Evolutionary conservation across 2,797 vertebrate genomes (phyloP), one percentile per base, ranked within the genome.

Genomic region (Aldrovandia affinis): DNA sequence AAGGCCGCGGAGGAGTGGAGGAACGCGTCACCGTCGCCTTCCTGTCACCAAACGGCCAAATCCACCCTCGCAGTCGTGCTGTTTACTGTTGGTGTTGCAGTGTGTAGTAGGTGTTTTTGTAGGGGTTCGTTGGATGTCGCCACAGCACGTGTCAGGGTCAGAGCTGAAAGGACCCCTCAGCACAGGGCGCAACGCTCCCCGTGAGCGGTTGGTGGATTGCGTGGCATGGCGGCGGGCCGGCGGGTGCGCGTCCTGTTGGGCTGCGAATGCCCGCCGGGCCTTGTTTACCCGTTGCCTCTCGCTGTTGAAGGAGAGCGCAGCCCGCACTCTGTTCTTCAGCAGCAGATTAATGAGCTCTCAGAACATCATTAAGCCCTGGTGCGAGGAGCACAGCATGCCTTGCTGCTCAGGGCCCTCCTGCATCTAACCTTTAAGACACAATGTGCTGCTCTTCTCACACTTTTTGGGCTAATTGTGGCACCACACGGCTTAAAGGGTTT

Each of bases 371-470:
- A 55, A 80, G 28, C n/a, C 30, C 52, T 12, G 4, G 9, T n/a
- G 33, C 50, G 52, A 80, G 18, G 36, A 80, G 52, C 79, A 59
- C 33, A 33, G n/a, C 54, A 57, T 20, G 14, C 52, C 2, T n/a
- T 30, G 30, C 50, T 55, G 52, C 30, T 52, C 28, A 33, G 28
- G 54, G 52, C 54, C 42, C 42, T 47, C 39, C 36, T 14, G 59
- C 22, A 12, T 44, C 80, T 81, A 63, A 81, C 80, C 80, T 81
- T 81, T 81, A 63, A 61, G 59, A 81, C 55, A 81, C 80, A 47
- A 81, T 55, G 54, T 81, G 80, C 80, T 47, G 6, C 28, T 61
- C 25, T 28, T 6, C 4, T 8, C 18, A 5, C 28, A 22, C 81
- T 73, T n/a, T 65, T 55, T n/a, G 1, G 57, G n/a, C 44, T 70